Evolutionary conservation across 2,797 vertebrate genomes (phyloP).

Genomic region (Phalanger gymnotis): DNA sequence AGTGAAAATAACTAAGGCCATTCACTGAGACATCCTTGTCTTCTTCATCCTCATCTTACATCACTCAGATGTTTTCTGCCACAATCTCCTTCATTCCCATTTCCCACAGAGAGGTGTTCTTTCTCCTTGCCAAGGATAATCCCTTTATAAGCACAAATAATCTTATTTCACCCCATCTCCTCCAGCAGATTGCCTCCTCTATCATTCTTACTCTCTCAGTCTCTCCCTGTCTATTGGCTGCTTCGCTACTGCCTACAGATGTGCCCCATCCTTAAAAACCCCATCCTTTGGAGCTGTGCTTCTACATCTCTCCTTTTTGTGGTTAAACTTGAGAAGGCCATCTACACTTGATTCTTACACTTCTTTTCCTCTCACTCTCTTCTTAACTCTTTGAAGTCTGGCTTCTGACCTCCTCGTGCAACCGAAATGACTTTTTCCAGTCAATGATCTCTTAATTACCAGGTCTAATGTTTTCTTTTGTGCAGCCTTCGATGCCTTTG

Average conservation of each 20-base stretch:
- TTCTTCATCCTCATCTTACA: fast-evolving
- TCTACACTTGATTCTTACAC: background rate
- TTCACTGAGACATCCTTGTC: background rate
- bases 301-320: background rate
- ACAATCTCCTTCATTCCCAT: background rate
- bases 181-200: background rate
- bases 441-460: background rate
- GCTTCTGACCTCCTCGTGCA: background rate
- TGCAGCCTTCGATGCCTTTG: background rate
- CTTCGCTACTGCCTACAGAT: background rate
- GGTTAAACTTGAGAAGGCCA: background rate
- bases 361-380: background rate
- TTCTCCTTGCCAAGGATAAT: background rate
- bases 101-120: background rate
- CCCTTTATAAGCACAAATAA: background rate
- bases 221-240: background rate
- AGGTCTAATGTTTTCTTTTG: background rate
- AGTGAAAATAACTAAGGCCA: background rate
- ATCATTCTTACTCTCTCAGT: background rate
- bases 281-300: background rate
- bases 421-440: background rate
- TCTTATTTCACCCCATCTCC: background rate
- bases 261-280: background rate
- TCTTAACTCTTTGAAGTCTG: background rate
- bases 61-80: background rate